Evolutionary conservation across 37 sponge, comb jelly and placozoan genomes (phyloP).

Genomic region (Corticium candelabrum): DNA sequence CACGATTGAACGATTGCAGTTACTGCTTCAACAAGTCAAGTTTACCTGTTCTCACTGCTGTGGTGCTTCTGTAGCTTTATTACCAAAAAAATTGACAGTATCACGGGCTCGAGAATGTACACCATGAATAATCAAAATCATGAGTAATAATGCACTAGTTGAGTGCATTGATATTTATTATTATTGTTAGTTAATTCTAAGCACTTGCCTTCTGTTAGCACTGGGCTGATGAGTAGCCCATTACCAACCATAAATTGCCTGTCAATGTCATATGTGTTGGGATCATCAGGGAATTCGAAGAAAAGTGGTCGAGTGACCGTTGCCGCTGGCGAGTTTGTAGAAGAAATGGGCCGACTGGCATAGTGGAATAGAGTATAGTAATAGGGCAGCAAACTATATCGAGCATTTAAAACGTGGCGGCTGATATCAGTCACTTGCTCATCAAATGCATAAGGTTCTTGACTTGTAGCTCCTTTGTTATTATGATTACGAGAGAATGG

Average conservation of each 20-base stretch:
- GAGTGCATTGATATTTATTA: background rate
- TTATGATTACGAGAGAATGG: slow-evolving; percentile 78
- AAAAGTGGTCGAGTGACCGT: slow-evolving; percentile 71
- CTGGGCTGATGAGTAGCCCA: slow-evolving; percentile 59
- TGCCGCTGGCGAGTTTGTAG: slow-evolving; percentile 22
- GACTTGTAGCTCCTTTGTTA: slow-evolving; percentile 15
- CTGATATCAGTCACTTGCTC: slow-evolving; percentile 63
- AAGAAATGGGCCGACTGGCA: slow-evolving; percentile 5
- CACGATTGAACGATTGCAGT: too few relatives aligned
- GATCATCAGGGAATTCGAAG: slow-evolving; percentile 71
- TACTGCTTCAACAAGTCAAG: too few relatives aligned
- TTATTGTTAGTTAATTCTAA: background rate
- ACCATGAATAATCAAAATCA: too few relatives aligned
- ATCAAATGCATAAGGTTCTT: slow-evolving; percentile 72
- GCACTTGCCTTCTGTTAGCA: slow-evolving; percentile 41
- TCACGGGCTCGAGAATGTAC: too few relatives aligned
- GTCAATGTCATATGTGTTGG: slow-evolving; percentile 47
- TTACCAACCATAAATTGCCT: slow-evolving; percentile 74
- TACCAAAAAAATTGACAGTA: too few relatives aligned
- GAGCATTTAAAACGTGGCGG: slow-evolving; percentile 46
- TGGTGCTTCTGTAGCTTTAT: too few relatives aligned
- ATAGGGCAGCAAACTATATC: slow-evolving; percentile 78
- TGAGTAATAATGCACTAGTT: too few relatives aligned
- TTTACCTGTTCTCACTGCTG: too few relatives aligned
- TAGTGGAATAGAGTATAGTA: slow-evolving; percentile 73